Base-by-base conservation (phyloP, 2,888 invertebrate genomes). In the Meloe dianella region DNA sequence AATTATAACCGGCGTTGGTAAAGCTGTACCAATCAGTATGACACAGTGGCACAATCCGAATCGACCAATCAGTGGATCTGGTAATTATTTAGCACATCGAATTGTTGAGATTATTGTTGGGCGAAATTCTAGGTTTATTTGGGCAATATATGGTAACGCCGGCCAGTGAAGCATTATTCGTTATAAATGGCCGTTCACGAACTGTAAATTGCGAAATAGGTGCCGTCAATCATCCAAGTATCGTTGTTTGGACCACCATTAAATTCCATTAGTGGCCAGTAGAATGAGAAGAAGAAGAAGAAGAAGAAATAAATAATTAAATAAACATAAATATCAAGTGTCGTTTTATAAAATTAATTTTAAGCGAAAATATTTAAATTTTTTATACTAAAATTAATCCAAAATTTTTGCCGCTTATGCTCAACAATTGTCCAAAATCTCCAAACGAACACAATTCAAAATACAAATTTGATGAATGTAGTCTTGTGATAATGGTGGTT, bases 191-290 rank as follows among this genome's bases (percentile, higher is more conserved):
- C 10, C 87, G 89, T 75, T 89, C 89, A 69, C 85, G 90, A 78
- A 90, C 90, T 57, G 89, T 92, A 67, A 91, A 91, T 83, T 92
- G 92, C 84, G 90, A 91, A 82, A 91, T 91, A 73, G 89, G 89
- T 58, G 89, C 89, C 58, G 85, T 92, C 61, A 85, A 87, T 57
- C 89, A 90, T 80, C 90, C 91, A 22, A 86, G 88, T 70, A 85
- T 88, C 69, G 84, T 89, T 63, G 89, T 90, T 61, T 91, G 90
- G 90, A 88, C 90, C 68, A 88, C 87, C 64, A 84, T 88, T 75
- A 86, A 88, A 73, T 85, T 87, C 70, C 88, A 87, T 78, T 88
- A 85, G 84, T 67, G 63, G 70, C 41, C 70, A 30, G 22, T 38
- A 20, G 4, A n/a, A 58, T n/a, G n/a, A 22, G 14, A 14, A 67